Evolutionary conservation across 2,797 vertebrate species (phyloP), one percentile per base, ranked within the genome.

Genomic region (Gymnodraco acuticeps): DNA sequence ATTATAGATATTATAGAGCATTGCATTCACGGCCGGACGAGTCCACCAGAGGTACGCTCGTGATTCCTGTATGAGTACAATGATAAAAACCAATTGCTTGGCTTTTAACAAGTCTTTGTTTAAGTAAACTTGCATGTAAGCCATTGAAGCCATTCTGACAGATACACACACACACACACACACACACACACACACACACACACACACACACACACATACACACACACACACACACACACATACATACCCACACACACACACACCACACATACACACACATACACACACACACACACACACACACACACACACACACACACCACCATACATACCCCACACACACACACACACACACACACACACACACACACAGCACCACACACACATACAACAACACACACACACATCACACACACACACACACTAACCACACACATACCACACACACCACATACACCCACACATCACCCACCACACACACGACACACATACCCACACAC

Each of bases 261-360:
- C 5, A 33, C 3, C 4, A 7, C 33, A 33, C 33, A 38, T 33
- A 38, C 33, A 38, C 33, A 38, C 33, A 38, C 33, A 8, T 7
- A 33, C 33, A 8, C 33, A 33, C 33, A 33, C 33, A 27, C 23
- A 27, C 3, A 27, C 23, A 27, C 3, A 3, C 70, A 13, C 41
- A 19, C 75, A 65, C 46, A 67, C 13, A 62, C 54, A 65, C 62
- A 23, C 70, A 13, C 20, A 19, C 75, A 65, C 46, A 67, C 13
- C n/a, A n/a, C n/a, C n/a, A n/a, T n/a, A 65, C 54, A 65, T 62
- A 23, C 0, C 2, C 61, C 75, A 65, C 41, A 67, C 13, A 65
- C 54, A 65, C 62, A 33, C 70, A 13, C 41, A 19, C 71, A 65
- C 46, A 67, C 13, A 65, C 54, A 65, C 58, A 33, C 61, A 9